Evolutionary conservation across 2,113 vertebrate species (phyloP).

Genomic region (Oostethus manadensis): DNA sequence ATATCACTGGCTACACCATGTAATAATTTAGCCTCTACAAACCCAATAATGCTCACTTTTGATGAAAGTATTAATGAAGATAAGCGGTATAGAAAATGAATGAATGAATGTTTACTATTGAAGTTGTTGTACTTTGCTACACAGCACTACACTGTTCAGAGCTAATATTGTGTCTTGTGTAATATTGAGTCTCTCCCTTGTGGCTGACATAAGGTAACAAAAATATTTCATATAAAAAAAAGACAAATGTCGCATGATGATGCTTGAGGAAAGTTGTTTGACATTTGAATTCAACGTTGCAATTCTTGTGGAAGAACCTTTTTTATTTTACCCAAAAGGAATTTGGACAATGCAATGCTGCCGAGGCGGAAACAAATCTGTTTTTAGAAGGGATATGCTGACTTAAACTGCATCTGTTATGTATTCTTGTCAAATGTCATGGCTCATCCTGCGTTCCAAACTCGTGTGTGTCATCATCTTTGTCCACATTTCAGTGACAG

Average conservation of each 20-base stretch:
- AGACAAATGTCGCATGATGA: neutral
- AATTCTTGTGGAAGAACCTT: neutral
- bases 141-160: too few relatives aligned
- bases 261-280: neutral
- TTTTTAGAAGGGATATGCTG: constrained; percentile 1
- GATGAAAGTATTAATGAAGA: too few relatives aligned
- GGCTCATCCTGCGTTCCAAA: neutral
- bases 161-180: too few relatives aligned
- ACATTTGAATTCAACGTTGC: neutral
- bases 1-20: too few relatives aligned
- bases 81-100: too few relatives aligned
- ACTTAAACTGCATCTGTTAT: constrained; percentile 1
- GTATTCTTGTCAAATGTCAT: neutral
- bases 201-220: neutral
- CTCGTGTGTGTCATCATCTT: constrained; percentile 1
- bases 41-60: too few relatives aligned
- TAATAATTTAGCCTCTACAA: too few relatives aligned
- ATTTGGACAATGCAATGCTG: neutral
- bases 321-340: neutral
- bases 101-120: too few relatives aligned
- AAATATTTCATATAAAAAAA: neutral
- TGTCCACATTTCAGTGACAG: neutral
- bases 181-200: too few relatives aligned
- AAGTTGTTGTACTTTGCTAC: too few relatives aligned
- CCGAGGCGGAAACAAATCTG: neutral